Evolutionary conservation across 2,113 vertebrate species (phyloP).

Genomic region (Gadus macrocephalus): DNA sequence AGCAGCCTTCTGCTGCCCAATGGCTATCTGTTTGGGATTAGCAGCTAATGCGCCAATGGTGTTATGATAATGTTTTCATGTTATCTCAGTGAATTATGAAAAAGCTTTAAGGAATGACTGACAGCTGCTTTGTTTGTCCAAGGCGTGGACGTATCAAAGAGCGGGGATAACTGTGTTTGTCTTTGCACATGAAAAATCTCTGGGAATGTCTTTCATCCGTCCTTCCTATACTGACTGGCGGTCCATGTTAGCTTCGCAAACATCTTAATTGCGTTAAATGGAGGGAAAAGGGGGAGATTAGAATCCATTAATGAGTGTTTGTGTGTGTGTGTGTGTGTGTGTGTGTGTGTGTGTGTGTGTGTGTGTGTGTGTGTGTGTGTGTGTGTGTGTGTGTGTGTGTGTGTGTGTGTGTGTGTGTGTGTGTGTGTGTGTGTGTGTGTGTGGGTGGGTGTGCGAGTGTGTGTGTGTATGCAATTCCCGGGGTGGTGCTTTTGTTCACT

Average conservation of each 20-base stretch:
- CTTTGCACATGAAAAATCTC: slow-evolving; percentile 60
- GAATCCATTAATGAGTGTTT: slow-evolving; percentile 73
- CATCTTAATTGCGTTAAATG: slow-evolving; percentile 78
- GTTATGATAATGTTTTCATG: slow-evolving; percentile 54
- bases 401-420: too few relatives aligned
- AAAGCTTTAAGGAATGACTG: slow-evolving; percentile 49
- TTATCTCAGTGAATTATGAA: slow-evolving; percentile 56
- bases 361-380: too few relatives aligned
- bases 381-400: too few relatives aligned
- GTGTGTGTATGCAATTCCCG: slow-evolving; percentile 66
- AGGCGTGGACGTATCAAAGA: slow-evolving; percentile 38
- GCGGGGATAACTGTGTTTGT: slow-evolving; percentile 57
- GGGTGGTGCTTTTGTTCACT: slow-evolving; percentile 71
- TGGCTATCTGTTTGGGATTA: slow-evolving; percentile 52
- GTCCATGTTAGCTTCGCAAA: slow-evolving; percentile 75
- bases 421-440: too few relatives aligned
- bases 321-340: too few relatives aligned
- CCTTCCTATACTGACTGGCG: slow-evolving; percentile 66
- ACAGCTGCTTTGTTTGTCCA: slow-evolving; percentile 52
- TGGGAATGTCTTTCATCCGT: slow-evolving; percentile 65
- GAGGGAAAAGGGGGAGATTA: slow-evolving; percentile 70
- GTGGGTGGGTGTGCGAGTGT: background rate
- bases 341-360: too few relatives aligned
- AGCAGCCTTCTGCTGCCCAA: slow-evolving; percentile 28
- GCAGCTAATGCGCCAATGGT: slow-evolving; percentile 48